Base-by-base conservation (phyloP, 1,140 invertebrate species). In the Meteorus sp. region DNA sequence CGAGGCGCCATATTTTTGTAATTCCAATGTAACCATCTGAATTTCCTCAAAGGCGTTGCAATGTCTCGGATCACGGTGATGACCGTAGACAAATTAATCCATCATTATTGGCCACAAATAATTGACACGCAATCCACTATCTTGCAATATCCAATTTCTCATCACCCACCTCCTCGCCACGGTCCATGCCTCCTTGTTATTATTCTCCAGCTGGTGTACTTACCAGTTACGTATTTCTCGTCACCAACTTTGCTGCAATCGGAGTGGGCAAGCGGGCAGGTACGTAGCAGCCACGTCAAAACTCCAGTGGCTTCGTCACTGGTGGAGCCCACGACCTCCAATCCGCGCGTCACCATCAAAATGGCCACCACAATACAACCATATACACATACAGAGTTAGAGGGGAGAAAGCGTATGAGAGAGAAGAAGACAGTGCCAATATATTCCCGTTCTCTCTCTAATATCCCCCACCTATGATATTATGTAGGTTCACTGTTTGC, bases 251-350 rank as follows among this genome's bases (percentile, higher is more conserved):
- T 90, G 89, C 89, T 88, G 89, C 88, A 87, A 89, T 88, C 87
- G 87, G 89, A 93, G 88, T 92, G 90, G 90, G 89, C 88, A 90
- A 90, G 87, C 84, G 85, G 85, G 85, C 88, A 86, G 85, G 89
- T 91, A 92, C 90, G 90, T 93, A 92, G 89, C 88, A 89, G 89
- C 89, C 89, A 93, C 90, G 90, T 93, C 90, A 93, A 93, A 87
- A 88, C 88, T 89, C 88, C 87, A 87, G 86, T 86, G 86, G 86
- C 87, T 88, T 91, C 90, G 90, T 92, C 90, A 92, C 89, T 88
- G 84, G 84, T 83, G 79, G 84, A 85, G 82, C 83, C 81, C 84
- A 82, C 73, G 64, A 68, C 64, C 68, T 67, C 62, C 69, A 74
- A 75, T 78, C 81, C 83, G 83, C 84, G 86, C 85, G 86, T 88